A percentile compares a stretch with the other conserved stretches of the same genome.
Evolutionary conservation across 2,797 vertebrate species (phyloP).

Genomic region (Cuculus canorus): DNA sequence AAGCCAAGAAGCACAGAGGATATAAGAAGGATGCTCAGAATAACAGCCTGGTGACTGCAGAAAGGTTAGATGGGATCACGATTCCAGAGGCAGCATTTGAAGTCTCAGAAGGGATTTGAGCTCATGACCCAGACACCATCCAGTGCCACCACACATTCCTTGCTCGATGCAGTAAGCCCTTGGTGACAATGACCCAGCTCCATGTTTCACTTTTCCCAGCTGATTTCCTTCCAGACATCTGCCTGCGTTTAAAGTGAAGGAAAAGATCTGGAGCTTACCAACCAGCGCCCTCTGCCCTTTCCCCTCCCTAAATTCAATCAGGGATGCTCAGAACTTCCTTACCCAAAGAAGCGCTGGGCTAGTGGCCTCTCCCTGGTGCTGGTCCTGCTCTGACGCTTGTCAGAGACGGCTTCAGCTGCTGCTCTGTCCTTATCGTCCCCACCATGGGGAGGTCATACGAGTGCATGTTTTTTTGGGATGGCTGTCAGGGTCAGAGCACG

Average conservation of each 20-base stretch:
- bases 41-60: too few species aligned
- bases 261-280: not conserved
- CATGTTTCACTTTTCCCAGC: too few species aligned
- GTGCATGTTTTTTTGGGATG: accelerated
- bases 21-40: too few species aligned
- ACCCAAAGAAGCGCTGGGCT: accelerated
- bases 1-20: too few species aligned
- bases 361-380: not conserved
- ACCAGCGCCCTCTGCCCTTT: not conserved
- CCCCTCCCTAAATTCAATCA: not conserved
- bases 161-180: too few species aligned
- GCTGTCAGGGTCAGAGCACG: not conserved
- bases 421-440: not conserved
- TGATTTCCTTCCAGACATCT: not conserved
- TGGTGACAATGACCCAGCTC: not conserved
- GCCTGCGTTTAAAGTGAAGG: not conserved
- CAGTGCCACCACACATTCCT: too few species aligned
- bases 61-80: too few species aligned
- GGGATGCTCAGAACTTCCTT: not conserved
- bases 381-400: not conserved
- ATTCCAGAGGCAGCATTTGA: too few species aligned
- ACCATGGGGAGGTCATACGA: accelerated
- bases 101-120: too few species aligned
- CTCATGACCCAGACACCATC: too few species aligned
- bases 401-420: not conserved